Evolutionary conservation across 2,888 invertebrate species (phyloP), one percentile per base, ranked within the genome.

Genomic region (Cenopis cana): DNA sequence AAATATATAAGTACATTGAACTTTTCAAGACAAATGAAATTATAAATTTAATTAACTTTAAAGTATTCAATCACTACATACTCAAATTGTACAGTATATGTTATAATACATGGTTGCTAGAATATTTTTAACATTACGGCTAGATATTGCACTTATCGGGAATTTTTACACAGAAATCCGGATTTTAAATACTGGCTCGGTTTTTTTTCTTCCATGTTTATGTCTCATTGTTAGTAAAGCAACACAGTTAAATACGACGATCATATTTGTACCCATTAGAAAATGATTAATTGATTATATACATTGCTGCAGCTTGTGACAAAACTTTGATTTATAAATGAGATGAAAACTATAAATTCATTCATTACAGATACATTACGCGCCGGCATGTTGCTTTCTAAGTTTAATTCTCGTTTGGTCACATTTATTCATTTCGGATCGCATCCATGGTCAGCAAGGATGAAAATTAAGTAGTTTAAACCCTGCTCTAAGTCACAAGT

Each of bases 131-230:
- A 84, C 74, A 84, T 88, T 90, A 90, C 83, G 89, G 79, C 88
- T 92, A 91, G 74, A 84, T 89, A 90, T 89, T 92, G 91, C 91
- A 91, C 90, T 89, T 89, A 89, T 81, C 84, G 83, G 83, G 83
- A 88, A 85, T 83, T 81, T 85, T 84, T 89, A 89, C 87, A 89
- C 85, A 87, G 86, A 91, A 89, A 90, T 91, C 90, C 88, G 87
- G 90, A 86, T 88, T 89, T 90, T 88, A 89, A 90, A 90, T 91
- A 93, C 89, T 93, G 93, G 93, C 93, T 93, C 93, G 93, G 93
- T 85, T 91, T 86, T 91, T 86, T 84, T 85, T 87, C 83, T 85
- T 87, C 83, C 84, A 87, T 85, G 81, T 84, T 83, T 79, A 84
- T 84, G 84, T 83, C 83, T 81, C 82, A 79, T 81, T 78, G 74